phyloP scores from a whole-genome alignment of 1,140 invertebrate species.

The Calliphora vicina region DNA sequence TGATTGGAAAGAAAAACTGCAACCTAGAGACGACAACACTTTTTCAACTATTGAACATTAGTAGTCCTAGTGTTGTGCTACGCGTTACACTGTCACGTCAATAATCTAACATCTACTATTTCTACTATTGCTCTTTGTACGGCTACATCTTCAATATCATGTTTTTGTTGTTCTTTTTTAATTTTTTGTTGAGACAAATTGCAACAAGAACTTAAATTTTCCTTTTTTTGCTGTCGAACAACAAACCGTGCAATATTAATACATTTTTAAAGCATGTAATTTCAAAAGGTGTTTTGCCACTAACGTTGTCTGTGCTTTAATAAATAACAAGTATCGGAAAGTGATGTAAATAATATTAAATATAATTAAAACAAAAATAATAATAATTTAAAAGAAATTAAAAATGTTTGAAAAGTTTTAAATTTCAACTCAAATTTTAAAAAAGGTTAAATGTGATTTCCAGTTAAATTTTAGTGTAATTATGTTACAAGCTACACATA shows the following conservation, averaged over 20 bases:
- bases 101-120: not conserved
- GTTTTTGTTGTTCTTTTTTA: not conserved
- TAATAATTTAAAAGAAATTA: not conserved
- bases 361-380: too few relatives aligned
- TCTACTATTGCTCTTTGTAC: not conserved
- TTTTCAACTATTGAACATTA: not conserved
- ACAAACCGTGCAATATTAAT: not conserved
- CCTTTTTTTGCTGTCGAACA: too few relatives aligned
- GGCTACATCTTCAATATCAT: not conserved
- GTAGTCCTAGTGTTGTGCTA: slow-evolving; percentile 1
- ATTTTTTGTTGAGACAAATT: not conserved
- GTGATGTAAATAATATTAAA: not conserved
- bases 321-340: not conserved
- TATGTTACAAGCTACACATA: too few relatives aligned
- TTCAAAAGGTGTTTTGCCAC: too few relatives aligned
- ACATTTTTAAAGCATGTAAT: not conserved
- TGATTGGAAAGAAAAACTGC: not conserved
- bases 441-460: too few relatives aligned
- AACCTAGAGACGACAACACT: not conserved
- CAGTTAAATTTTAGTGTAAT: too few relatives aligned
- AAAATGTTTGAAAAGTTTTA: too few relatives aligned
- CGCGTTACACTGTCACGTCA: slow-evolving; percentile 8
- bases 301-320: not conserved
- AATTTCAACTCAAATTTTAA: too few relatives aligned
- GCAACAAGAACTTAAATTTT: not conserved